Conservation (phyloP, 2,888 invertebrate species). For the Dendrolimus houi region DNA sequence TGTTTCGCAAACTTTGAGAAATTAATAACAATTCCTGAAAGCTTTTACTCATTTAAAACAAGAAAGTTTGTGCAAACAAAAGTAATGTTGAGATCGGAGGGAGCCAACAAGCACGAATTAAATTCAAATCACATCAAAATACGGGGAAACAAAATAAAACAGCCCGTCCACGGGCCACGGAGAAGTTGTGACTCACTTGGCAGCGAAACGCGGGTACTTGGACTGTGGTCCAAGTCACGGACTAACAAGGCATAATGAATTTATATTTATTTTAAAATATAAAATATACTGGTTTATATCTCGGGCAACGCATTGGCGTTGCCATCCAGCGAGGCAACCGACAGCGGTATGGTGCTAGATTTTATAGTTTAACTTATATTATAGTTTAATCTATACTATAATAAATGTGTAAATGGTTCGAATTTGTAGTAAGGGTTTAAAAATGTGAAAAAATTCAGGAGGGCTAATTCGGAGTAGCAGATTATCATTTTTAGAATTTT, state of each 20-base stretch:
- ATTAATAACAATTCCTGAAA: background rate
- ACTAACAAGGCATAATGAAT: background rate
- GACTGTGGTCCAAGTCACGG: slow-evolving; percentile 17
- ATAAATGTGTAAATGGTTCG: no score
- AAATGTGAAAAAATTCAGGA: no score
- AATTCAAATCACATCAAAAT: slow-evolving; percentile 49
- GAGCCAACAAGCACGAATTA: slow-evolving; percentile 24
- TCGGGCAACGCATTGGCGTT: no score
- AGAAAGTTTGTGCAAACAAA: background rate
- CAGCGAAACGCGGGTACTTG: slow-evolving; percentile 26
- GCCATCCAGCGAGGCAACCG: no score
- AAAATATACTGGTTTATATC: no score
- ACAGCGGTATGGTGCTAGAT: no score
- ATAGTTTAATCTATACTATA: no score
- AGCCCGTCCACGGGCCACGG: slow-evolving; percentile 24
- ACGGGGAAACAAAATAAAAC: slow-evolving; percentile 38
- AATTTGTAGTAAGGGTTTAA: no score
- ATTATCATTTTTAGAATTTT: no score
- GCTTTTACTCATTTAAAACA: background rate
- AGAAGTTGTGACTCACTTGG: slow-evolving; percentile 53
- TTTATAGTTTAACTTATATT: no score
- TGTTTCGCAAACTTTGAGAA: background rate
- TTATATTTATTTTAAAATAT: no score
- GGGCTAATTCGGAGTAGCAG: no score
- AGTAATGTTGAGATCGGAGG: background rate